Conservation (phyloP, 2,888 invertebrate species). For the Orgyia antiqua region DNA sequence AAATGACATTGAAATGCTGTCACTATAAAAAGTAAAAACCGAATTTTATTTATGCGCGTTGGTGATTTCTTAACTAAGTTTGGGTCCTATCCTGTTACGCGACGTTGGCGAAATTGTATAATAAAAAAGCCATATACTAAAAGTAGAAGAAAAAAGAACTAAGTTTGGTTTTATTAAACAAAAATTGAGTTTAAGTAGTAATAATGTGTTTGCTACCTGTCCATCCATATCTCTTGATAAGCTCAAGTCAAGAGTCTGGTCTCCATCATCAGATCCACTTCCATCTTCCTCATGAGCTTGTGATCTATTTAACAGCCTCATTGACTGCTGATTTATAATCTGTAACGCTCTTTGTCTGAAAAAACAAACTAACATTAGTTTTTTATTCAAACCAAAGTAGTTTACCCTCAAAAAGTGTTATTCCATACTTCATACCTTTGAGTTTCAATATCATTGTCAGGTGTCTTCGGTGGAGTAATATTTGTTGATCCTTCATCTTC, state of each 20-base stretch:
- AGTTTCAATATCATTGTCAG: conserved; percentile 68
- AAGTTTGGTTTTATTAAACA: conserved; percentile 3
- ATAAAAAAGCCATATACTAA: too few species aligned
- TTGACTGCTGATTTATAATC: conserved; percentile 68
- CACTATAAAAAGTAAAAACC: conserved; percentile 17
- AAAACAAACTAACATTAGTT: conserved; percentile 5
- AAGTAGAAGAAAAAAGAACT: neutral
- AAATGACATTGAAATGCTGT: conserved; percentile 19
- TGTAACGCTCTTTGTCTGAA: conserved; percentile 70
- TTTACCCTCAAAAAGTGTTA: neutral
- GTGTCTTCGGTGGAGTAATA: conserved; percentile 71
- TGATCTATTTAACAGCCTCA: conserved; percentile 61
- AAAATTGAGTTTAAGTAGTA: neutral
- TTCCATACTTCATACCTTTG: too few species aligned
- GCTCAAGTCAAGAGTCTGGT: conserved; percentile 70
- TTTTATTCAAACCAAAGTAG: neutral
- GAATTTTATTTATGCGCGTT: conserved; percentile 11
- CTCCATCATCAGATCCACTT: conserved; percentile 72
- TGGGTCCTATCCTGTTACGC: too few species aligned
- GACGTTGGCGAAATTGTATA: too few species aligned
- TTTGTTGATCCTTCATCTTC: conserved; percentile 71
- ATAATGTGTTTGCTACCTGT: conserved; percentile 47
- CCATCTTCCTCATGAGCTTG: conserved; percentile 68
- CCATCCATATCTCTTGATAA: conserved; percentile 72
- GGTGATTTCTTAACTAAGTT: conserved; percentile 1